phyloP scores from a whole-genome alignment of 2,888 invertebrate species.

The Drosophila paranaensis region DNA sequence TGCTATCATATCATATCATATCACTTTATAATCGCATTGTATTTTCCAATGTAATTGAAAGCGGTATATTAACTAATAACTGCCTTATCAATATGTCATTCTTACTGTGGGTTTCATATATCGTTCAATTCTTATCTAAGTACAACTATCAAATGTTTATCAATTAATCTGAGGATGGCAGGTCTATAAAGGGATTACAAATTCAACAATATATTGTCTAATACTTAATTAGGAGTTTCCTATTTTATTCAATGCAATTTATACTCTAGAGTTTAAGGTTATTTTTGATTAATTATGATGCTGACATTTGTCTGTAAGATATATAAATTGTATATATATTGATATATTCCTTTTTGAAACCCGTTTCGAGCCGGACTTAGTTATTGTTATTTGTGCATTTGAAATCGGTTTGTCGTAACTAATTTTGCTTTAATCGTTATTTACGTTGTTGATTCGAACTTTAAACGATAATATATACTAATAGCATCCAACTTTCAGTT shows the following conservation, averaged over 20 bases:
- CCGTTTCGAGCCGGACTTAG: not conserved
- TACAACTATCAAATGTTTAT: slow-evolving; percentile 17
- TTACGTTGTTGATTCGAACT: slow-evolving; percentile 8
- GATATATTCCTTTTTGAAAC: not conserved
- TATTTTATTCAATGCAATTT: not conserved
- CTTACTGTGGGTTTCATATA: slow-evolving; percentile 2
- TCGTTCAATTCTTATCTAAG: slow-evolving; percentile 29
- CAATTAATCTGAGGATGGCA: slow-evolving; percentile 18
- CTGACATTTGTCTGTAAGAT: slow-evolving; percentile 7
- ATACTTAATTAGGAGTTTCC: not conserved
- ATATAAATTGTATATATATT: too few species aligned
- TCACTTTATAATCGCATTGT: not conserved
- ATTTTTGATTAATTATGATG: not conserved
- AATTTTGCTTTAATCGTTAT: slow-evolving; percentile 6
- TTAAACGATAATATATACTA: slow-evolving; percentile 12
- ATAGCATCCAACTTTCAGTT: slow-evolving; percentile 20
- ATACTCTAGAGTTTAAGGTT: not conserved
- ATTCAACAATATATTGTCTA: not conserved
- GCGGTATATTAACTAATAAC: not conserved
- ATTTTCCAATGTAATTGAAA: not conserved
- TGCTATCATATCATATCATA: not conserved
- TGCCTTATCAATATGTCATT: slow-evolving; percentile 22
- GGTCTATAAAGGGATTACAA: slow-evolving; percentile 3
- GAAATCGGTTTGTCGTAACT: slow-evolving; percentile 2
- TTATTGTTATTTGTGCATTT: not conserved